Evolutionary conservation across 2,888 invertebrate species (phyloP), one percentile per base, ranked within the genome.

Genomic region (Blastobasis lacticolella): DNA sequence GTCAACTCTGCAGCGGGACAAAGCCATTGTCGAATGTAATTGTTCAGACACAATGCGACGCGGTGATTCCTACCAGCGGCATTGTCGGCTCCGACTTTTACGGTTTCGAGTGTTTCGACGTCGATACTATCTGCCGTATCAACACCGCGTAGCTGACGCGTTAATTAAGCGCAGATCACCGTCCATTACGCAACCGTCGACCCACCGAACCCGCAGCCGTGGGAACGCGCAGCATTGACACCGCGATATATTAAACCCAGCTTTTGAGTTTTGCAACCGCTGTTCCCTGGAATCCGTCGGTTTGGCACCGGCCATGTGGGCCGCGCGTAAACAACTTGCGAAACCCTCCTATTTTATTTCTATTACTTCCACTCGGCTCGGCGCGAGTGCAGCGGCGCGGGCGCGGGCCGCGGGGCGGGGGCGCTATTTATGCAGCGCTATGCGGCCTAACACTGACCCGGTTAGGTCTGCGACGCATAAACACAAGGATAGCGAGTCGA

Each of bases 401-500:
- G n/a, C 10, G 53, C 38, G 45, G 51, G n/a, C 50, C 44, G 51
- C 49, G 60, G 60, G 66, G 68, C 70, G 67, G 59, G 64, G 65
- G 60, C 63, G 76, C 83, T 84, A 85, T 84, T 85, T 84, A 76
- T 80, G 83, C 82, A 79, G 75, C 71, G 78, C 79, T 81, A 81
- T 83, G 82, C 77, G 85, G 81, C 84, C 86, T 87, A 87, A 84
- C 86, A 87, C 86, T 87, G 87, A 86, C 86, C 87, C 73, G 81
- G 82, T 83, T 86, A 81, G 75, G 66, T 65, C 67, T 64, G 63
- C 77, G 71, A 73, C 76, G 78, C 78, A 74, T 81, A 78, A 79
- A 79, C 79, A 82, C 80, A 81, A 82, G 78, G 77, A 78, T 72
- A 74, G 71, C 73, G 64, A 71, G 67, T 65, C 62, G 58, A 62